Evolutionary conservation across 2,113 vertebrate genomes (phyloP).

Genomic region (Ophthalmolycus amberensis): DNA sequence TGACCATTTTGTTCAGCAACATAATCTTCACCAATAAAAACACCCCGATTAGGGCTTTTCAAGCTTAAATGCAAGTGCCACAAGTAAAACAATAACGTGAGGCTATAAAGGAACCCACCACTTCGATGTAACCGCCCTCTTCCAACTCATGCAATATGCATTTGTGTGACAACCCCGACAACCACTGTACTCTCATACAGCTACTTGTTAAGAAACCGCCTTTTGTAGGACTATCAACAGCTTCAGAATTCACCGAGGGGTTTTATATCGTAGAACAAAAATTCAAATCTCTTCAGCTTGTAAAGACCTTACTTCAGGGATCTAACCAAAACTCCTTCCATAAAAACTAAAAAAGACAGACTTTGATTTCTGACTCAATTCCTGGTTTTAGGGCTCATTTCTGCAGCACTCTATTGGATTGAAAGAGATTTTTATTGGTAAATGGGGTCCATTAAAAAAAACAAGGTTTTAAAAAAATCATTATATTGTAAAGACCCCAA

Average conservation of each 20-base stretch:
- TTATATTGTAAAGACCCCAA: background rate
- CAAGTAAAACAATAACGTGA: background rate
- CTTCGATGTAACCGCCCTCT: background rate
- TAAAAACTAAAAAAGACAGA: background rate
- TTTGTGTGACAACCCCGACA: background rate
- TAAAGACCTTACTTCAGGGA: background rate
- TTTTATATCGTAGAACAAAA: background rate
- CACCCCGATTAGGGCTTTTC: background rate
- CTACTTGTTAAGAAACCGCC: background rate
- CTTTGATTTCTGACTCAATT: background rate
- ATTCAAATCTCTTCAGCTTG: no score
- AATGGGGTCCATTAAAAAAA: no score
- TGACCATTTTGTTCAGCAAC: background rate
- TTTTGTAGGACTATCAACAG: background rate
- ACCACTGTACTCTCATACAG: background rate
- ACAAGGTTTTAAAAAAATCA: background rate
- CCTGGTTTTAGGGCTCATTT: background rate
- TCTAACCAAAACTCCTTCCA: background rate
- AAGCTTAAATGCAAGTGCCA: background rate
- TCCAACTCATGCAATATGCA: background rate
- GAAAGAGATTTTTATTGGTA: background rate
- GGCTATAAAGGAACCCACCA: background rate
- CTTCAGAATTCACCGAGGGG: background rate
- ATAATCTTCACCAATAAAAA: background rate
- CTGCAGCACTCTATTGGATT: background rate